Evolutionary conservation across 2,797 vertebrate species (phyloP).

Genomic region (Sphenopsis melanotis): DNA sequence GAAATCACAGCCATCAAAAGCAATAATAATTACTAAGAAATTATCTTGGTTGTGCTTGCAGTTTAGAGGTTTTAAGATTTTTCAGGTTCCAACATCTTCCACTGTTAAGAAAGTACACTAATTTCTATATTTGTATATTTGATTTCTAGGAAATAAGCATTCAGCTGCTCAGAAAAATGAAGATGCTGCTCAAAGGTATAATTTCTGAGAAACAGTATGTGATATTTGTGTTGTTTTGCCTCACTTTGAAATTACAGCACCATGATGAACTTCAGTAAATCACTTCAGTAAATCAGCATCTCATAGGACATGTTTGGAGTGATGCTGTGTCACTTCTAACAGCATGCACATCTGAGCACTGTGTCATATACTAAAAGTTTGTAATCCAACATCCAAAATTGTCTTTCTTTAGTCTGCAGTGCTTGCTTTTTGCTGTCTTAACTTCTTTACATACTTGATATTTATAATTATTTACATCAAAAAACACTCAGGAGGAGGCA

Average conservation of each 20-base stretch:
- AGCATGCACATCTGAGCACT: not conserved
- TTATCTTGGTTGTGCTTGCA: not conserved
- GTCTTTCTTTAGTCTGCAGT: not conserved
- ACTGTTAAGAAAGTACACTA: not conserved
- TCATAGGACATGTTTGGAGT: not conserved
- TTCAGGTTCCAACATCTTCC: not conserved
- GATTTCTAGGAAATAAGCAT: slow-evolving; percentile 63
- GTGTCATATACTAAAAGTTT: not conserved
- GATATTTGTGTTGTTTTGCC: not conserved
- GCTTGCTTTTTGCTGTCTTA: not conserved
- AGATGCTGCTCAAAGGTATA: slow-evolving; percentile 74
- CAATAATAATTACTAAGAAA: not conserved
- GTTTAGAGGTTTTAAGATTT: not conserved
- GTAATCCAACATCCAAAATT: not conserved
- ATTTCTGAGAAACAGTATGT: not conserved
- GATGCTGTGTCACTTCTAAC: not conserved
- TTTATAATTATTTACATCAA: not conserved
- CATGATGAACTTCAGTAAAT: not conserved
- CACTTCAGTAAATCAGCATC: not conserved
- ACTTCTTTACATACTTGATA: not conserved
- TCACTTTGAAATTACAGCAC: not conserved
- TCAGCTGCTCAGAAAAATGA: slow-evolving; percentile 47
- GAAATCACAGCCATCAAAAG: not conserved
- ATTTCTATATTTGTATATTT: not conserved
- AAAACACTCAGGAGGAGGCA: not conserved